Percentiles rank a stretch among this genome's conserved stretches.
Evolutionary conservation across 1,140 invertebrate genomes (phyloP).

Genomic region (Euborellia annulipes): DNA sequence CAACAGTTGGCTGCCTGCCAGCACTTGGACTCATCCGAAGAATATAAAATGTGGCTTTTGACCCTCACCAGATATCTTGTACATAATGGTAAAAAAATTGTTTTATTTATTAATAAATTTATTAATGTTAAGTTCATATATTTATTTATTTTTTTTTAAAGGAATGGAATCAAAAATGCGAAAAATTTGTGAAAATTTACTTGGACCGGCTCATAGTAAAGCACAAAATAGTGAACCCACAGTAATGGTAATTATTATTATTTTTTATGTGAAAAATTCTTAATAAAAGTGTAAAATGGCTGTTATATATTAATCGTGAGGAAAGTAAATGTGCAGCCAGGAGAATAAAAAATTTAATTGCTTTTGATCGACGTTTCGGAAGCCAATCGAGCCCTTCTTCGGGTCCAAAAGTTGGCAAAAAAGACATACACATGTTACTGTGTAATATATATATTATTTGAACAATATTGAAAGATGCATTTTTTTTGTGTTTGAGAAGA

Average conservation of each 20-base stretch:
- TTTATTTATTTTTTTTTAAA: slow-evolving; percentile 18
- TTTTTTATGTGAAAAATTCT: too few species aligned
- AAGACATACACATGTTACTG: too few species aligned
- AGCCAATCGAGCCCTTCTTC: too few species aligned
- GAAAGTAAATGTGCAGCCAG: too few species aligned
- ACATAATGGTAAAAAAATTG: slow-evolving; percentile 48
- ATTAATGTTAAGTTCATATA: slow-evolving; percentile 11
- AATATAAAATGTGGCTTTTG: slow-evolving; percentile 66
- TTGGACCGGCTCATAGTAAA: slow-evolving; percentile 50
- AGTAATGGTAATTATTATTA: slow-evolving; percentile 31
- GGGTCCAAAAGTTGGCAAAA: too few species aligned
- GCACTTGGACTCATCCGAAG: slow-evolving; percentile 46
- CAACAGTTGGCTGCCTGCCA: slow-evolving; percentile 52
- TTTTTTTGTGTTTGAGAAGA: too few species aligned
- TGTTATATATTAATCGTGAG: too few species aligned
- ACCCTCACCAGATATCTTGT: slow-evolving; percentile 55
- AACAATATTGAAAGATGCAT: too few species aligned
- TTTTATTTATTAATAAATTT: slow-evolving; percentile 7
- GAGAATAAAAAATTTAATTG: too few species aligned
- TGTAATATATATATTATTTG: too few species aligned
- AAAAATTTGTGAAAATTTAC: slow-evolving; percentile 51
- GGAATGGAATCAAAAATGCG: slow-evolving; percentile 50
- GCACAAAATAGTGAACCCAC: slow-evolving; percentile 22
- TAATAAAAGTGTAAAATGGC: too few species aligned
- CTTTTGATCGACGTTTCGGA: too few species aligned